phyloP scores from a whole-genome alignment of 1,140 invertebrate species.

The Drosophila fuyamai region DNA sequence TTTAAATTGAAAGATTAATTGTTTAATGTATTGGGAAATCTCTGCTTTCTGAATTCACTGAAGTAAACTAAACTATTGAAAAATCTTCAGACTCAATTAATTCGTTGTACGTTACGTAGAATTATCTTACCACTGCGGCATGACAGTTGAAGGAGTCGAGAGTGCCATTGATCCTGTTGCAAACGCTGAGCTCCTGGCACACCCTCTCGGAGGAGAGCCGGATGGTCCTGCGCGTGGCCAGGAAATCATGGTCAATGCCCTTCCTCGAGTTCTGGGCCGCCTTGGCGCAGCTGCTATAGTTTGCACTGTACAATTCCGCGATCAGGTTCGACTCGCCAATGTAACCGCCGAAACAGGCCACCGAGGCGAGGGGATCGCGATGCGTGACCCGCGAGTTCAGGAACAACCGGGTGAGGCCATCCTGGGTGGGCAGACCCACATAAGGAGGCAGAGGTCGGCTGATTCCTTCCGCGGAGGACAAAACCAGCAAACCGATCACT shows the following conservation, averaged over 20 bases:
- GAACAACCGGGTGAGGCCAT: constrained; percentile 69
- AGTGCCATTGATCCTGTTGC: constrained; percentile 51
- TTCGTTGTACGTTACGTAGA: neutral
- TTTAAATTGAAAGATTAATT: no score
- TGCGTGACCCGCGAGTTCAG: constrained; percentile 65
- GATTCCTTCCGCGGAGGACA: constrained; percentile 32
- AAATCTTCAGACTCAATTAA: no score
- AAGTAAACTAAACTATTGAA: no score
- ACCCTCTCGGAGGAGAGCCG: constrained; percentile 41
- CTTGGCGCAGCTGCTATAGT: constrained; percentile 52
- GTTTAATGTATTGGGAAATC: no score
- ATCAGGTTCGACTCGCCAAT: constrained; percentile 73
- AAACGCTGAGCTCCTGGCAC: constrained; percentile 44
- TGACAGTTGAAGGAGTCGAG: constrained; percentile 74
- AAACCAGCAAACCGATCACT: constrained; percentile 15
- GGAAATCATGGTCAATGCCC: constrained; percentile 64
- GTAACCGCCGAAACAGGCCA: constrained; percentile 75
- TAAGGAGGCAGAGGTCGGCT: constrained; percentile 55
- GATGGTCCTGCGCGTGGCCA: constrained; percentile 52
- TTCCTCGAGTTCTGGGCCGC: constrained; percentile 44
- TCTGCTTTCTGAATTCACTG: no score
- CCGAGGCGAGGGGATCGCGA: constrained; percentile 62
- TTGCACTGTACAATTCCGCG: constrained; percentile 58
- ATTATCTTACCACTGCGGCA: constrained; percentile 58
- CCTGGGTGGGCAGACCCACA: constrained; percentile 63